Evolutionary conservation across 2,113 vertebrate species (phyloP).

Genomic region (Geococcyx californianus): DNA sequence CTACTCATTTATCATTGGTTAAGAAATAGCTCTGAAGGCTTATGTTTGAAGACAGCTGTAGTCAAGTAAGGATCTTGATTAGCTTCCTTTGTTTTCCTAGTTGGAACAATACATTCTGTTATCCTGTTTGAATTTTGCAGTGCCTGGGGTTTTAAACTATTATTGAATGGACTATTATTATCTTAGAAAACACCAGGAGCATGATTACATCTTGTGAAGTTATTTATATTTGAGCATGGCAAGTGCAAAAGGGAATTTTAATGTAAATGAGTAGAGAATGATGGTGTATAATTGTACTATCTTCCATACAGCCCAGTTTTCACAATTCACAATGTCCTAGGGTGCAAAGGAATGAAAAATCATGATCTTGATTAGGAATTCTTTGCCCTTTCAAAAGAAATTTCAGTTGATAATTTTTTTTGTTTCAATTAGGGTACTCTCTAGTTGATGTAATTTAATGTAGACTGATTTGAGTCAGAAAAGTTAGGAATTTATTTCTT

Average conservation of each 20-base stretch:
- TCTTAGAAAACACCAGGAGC: slow-evolving; percentile 25
- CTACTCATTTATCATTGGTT: background rate
- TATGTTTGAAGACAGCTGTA: background rate
- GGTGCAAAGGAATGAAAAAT: background rate
- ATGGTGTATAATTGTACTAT: background rate
- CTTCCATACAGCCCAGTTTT: background rate
- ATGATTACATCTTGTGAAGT: background rate
- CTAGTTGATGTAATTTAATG: background rate
- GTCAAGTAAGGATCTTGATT: slow-evolving; percentile 23
- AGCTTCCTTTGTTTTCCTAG: slow-evolving; percentile 38
- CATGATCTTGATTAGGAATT: background rate
- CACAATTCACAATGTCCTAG: background rate
- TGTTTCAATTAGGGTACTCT: background rate
- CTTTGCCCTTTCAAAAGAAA: slow-evolving; percentile 13
- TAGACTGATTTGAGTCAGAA: background rate
- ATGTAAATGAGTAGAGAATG: background rate
- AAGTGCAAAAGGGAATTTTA: background rate
- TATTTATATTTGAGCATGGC: background rate
- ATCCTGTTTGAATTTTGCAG: slow-evolving; percentile 1
- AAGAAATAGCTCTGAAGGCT: background rate
- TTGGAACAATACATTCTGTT: slow-evolving; percentile 34
- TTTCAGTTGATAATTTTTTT: background rate
- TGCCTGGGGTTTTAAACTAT: background rate
- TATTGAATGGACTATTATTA: background rate
- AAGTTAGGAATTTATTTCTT: background rate